phyloP scores from a whole-genome alignment of 2,113 vertebrate genomes.

The Sceloporus tristichus region DNA sequence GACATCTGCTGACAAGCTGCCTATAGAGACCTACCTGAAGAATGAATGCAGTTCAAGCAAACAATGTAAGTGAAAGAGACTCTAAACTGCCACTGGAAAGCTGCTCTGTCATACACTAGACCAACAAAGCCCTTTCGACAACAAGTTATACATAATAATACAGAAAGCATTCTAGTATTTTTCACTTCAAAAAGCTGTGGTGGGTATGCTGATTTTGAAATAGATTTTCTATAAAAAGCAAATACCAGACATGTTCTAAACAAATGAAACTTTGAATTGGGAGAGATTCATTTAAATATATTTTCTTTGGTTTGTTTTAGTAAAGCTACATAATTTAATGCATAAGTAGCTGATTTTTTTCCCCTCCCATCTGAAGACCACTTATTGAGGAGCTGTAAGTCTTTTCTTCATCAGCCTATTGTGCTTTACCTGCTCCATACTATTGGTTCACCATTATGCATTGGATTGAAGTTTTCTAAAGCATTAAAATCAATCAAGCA shows the following conservation, averaged over 20 bases:
- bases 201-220: background rate
- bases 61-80: constrained; percentile 32
- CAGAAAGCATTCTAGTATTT: background rate
- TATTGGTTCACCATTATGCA: too few relatives aligned
- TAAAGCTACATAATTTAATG: constrained; percentile 29
- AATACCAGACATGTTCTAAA: background rate
- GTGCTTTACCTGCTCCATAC: too few relatives aligned
- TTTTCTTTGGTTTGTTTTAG: constrained; percentile 5
- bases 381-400: background rate
- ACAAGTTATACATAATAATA: background rate
- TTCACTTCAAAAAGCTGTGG: background rate
- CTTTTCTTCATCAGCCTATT: background rate
- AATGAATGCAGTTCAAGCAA: background rate
- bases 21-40: constrained; percentile 16
- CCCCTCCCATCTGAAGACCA: background rate
- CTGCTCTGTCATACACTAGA: background rate
- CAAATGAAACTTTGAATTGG: constrained; percentile 1
- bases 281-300: background rate
- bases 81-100: constrained; percentile 7
- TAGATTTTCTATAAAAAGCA: background rate
- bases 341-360: background rate
- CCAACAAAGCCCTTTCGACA: background rate
- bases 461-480: too few relatives aligned
- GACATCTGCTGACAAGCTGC: constrained; percentile 36
- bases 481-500: too few relatives aligned